phyloP scores from a whole-genome alignment of 2,888 invertebrate species.

The Chalcis sispes region DNA sequence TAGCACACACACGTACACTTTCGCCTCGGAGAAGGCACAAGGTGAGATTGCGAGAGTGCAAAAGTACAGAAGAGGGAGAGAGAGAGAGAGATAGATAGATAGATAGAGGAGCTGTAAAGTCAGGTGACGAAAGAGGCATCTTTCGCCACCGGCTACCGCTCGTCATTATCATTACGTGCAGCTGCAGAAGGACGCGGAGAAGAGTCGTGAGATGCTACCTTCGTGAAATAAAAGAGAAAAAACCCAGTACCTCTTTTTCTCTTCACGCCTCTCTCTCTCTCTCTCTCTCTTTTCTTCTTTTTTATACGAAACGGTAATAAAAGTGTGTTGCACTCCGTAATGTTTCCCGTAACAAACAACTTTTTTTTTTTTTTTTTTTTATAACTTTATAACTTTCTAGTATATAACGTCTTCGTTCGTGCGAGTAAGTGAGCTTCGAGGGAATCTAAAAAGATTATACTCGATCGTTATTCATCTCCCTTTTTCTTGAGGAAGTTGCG shows the following conservation, averaged over 20 bases:
- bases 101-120: constrained; percentile 1
- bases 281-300: too few relatives aligned
- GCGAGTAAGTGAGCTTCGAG: background rate
- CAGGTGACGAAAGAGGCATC: constrained; percentile 45
- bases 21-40: constrained; percentile 43
- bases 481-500: background rate
- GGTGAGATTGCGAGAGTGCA: constrained; percentile 42
- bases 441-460: background rate
- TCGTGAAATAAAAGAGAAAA: background rate
- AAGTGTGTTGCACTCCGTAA: background rate
- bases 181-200: constrained; percentile 40
- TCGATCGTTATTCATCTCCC: background rate
- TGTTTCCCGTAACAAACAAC: constrained; percentile 10
- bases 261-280: too few relatives aligned
- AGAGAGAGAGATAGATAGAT: constrained; percentile 20
- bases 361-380: constrained; percentile 5
- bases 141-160: constrained; percentile 40
- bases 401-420: too few relatives aligned
- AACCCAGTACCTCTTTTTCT: too few relatives aligned
- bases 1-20: constrained; percentile 15
- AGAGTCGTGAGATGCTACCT: background rate
- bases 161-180: constrained; percentile 47
- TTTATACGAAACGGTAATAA: constrained; percentile 12
- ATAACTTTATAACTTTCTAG: constrained; percentile 9
- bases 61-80: background rate